phyloP scores from a whole-genome alignment of 2,888 invertebrate genomes.

The Oscheius sp. region DNA sequence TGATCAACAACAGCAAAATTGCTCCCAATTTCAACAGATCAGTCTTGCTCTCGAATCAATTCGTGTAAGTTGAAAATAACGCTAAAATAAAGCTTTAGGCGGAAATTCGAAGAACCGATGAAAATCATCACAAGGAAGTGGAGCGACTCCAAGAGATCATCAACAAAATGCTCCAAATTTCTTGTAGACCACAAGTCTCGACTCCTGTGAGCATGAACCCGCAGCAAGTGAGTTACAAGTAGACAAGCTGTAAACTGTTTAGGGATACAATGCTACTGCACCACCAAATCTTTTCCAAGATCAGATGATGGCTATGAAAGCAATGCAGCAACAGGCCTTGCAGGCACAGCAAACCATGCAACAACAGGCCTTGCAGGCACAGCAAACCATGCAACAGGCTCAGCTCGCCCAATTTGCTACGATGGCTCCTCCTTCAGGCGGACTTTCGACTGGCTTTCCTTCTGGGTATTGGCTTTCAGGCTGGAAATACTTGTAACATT shows the following conservation, averaged over 20 bases:
- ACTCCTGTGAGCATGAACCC: no score
- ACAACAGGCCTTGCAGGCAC: no score
- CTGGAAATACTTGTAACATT: neutral
- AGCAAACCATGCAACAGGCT: no score
- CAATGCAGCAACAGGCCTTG: no score
- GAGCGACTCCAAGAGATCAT: slow-evolving; percentile 45
- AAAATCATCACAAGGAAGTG: slow-evolving; percentile 42
- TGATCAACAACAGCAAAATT: slow-evolving; percentile 47
- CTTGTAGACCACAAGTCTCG: neutral
- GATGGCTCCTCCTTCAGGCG: no score
- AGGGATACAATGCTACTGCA: no score
- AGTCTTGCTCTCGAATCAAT: slow-evolving; percentile 41
- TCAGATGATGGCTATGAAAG: no score
- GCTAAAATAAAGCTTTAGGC: neutral
- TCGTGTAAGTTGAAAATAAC: slow-evolving; percentile 35
- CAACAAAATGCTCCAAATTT: neutral
- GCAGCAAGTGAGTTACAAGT: neutral
- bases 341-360: no score
- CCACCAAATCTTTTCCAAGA: no score
- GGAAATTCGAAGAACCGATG: slow-evolving; percentile 18
- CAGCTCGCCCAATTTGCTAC: no score
- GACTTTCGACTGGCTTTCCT: no score
- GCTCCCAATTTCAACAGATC: slow-evolving; percentile 35
- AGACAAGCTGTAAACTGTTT: neutral
- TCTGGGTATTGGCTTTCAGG: no score